Percentiles rank a stretch among this genome's conserved stretches.
phyloP scores from a whole-genome alignment of 35 echinoderm and acorn worm species.

The Apostichopus parvimensis region DNA sequence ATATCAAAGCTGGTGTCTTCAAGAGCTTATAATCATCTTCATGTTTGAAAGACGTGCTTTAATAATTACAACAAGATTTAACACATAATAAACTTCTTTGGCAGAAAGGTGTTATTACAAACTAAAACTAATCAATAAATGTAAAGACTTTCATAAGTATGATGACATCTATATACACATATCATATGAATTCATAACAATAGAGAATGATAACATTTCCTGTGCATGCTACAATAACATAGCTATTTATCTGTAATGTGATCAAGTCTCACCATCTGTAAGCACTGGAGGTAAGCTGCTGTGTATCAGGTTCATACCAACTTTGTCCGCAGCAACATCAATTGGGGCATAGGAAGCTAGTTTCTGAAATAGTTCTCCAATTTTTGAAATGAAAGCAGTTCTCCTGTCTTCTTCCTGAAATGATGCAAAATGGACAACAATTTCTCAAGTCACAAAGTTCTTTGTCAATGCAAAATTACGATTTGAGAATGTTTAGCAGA shows the following conservation, averaged over 20 bases:
- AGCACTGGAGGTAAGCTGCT: constrained; percentile 81
- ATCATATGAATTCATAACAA: too few relatives aligned
- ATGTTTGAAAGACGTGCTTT: too few relatives aligned
- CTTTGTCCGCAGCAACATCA: constrained; percentile 81
- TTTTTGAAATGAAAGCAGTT: constrained; percentile 62
- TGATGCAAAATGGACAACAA: not conserved
- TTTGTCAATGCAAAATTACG: too few relatives aligned
- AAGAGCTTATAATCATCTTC: too few relatives aligned
- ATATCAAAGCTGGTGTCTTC: too few relatives aligned
- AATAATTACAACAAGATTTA: too few relatives aligned
- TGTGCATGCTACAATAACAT: not conserved
- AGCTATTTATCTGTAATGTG: not conserved
- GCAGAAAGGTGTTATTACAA: too few relatives aligned
- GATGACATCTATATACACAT: too few relatives aligned
- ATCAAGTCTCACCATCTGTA: constrained; percentile 58
- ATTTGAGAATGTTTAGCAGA: not conserved
- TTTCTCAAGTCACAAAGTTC: not conserved
- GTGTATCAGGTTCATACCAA: constrained; percentile 73
- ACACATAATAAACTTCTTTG: too few relatives aligned
- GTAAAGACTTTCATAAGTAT: too few relatives aligned
- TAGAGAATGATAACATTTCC: not conserved
- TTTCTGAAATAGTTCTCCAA: constrained; percentile 71
- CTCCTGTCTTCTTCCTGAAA: constrained; percentile 68
- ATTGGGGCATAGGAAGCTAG: constrained; percentile 72
- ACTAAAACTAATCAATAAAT: too few relatives aligned